These are phyloP conservation scores for Drosophila silvestris DNA, from an alignment of 2,888 invertebrate species.

Conservation along the genomic window DNA sequence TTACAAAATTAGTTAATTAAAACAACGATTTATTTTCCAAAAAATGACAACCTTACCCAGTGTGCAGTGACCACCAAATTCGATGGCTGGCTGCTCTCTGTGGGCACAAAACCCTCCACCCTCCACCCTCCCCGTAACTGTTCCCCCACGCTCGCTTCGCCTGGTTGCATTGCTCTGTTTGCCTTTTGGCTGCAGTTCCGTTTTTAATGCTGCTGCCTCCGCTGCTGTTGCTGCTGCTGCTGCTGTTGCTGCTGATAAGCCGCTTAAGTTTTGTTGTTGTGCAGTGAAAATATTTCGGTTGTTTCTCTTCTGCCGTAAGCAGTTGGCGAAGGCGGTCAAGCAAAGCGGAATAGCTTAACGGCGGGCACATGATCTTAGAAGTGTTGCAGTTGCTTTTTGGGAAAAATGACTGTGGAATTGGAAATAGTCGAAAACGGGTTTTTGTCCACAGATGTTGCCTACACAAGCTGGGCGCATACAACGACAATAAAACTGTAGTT, in stretches of 20 bases:
- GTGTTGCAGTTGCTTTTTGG: constrained; percentile 19
- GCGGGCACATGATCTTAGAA: constrained; percentile 32
- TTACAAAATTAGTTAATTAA: background rate
- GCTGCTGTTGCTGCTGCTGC: constrained; percentile 4
- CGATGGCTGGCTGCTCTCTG: constrained; percentile 2
- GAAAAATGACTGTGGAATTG: constrained; percentile 5
- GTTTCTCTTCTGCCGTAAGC: constrained; percentile 36
- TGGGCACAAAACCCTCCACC: background rate
- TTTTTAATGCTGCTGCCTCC: constrained; percentile 18
- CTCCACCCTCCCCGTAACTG: background rate
- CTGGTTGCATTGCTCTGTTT: constrained; percentile 38
- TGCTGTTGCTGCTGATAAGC: constrained; percentile 52
- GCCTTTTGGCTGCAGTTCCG: constrained; percentile 59
- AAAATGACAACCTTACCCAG: background rate
- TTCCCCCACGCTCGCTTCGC: background rate
- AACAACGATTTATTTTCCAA: background rate
- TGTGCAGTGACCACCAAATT: constrained; percentile 28
- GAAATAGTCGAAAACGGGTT: constrained; percentile 1
- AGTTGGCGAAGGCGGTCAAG: constrained; percentile 45
- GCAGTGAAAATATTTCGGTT: constrained; percentile 63
- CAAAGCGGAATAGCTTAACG: constrained; percentile 40
- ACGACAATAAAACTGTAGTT: background rate
- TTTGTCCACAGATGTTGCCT: background rate
- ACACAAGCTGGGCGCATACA: background rate
- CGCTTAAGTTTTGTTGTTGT: constrained; percentile 59